Percentiles rank a stretch among this genome's conserved stretches.
Conservation (phyloP, 2,113 vertebrate genomes). For the Chaetodon auriga region DNA sequence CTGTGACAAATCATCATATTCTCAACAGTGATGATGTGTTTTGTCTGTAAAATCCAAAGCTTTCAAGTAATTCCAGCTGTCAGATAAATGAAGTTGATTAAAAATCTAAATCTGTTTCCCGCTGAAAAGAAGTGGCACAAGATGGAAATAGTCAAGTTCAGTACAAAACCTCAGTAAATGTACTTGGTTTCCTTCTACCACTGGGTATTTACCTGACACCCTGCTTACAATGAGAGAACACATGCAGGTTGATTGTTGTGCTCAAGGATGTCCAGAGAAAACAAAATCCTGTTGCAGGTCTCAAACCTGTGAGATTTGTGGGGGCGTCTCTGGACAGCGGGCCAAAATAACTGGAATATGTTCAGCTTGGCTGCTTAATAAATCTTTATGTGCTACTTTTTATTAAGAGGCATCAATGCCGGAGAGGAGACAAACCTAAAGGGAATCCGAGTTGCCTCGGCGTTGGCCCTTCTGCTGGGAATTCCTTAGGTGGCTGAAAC, state of each 20-base stretch:
- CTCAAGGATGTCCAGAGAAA: slow-evolving; percentile 35
- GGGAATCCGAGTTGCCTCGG: slow-evolving; percentile 22
- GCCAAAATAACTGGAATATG: slow-evolving; percentile 35
- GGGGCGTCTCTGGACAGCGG: slow-evolving; percentile 27
- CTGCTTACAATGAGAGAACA: neutral
- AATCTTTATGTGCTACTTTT: slow-evolving; percentile 51
- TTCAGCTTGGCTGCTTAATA: slow-evolving; percentile 24
- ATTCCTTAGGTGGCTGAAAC: slow-evolving; percentile 54
- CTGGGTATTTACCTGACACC: neutral
- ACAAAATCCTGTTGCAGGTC: slow-evolving; percentile 13
- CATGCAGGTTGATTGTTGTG: neutral
- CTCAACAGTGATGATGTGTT: neutral
- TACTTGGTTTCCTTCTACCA: neutral
- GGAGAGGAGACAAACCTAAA: slow-evolving; percentile 29
- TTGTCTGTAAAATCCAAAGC: neutral
- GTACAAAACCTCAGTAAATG: neutral
- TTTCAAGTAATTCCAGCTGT: neutral
- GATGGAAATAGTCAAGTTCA: neutral
- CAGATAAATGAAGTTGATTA: neutral
- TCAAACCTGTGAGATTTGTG: slow-evolving; percentile 32
- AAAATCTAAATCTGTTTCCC: neutral
- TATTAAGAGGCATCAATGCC: slow-evolving; percentile 45
- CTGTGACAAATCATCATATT: neutral
- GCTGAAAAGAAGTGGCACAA: neutral
- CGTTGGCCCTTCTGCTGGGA: slow-evolving; percentile 59